Base-by-base conservation (phyloP, 2,797 vertebrate genomes). In the Melopsittacus undulatus region DNA sequence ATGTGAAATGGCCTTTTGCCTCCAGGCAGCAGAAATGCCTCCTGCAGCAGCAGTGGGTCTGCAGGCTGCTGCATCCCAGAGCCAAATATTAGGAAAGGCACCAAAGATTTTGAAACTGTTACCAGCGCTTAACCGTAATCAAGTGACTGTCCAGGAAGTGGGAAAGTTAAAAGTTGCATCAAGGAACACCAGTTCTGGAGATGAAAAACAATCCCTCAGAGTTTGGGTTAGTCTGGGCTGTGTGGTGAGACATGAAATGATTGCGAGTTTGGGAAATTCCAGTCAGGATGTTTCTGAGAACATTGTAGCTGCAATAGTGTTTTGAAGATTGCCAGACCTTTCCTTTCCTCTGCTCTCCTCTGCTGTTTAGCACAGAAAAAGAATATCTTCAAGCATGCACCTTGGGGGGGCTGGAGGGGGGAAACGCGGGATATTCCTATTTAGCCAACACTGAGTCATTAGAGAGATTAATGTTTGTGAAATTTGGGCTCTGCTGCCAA, bases 101-200 rank as follows among this genome's bases (percentile, higher is more conserved):
- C 24, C 13, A 9, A 32, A 29, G 89, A 69, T 87, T 94, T 90
- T 91, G 87, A 88, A 91, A 84, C 51, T 19, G 14, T 49, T 86
- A 92, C 70, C 67, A 68, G 46, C 2, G 2, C 59, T 91, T 72
- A 78, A 38, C 15, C 1, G 18, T 63, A 76, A 88, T 34, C 46
- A 32, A 92, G 85, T 66, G 81, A 81, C 73, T 86, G 20, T 80
- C 80, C 76, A 54, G 91, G 87, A 90, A 92, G 70, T 84, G 90
- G 78, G 69, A 62, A 87, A 88, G 66, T 86, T 86, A 66, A 86
- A 89, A 88, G 70, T 69, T 94, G 66, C 74, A 83, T 56, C 69
- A 87, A 68, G 72, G 83, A 92, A 48, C 91, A 83, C 6, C 77
- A 89, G 27, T 40, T 76, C 61, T 79, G 82, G 74, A 69, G 74